These are phyloP conservation scores for Lepidurus arcticus DNA, from an alignment of 1,140 invertebrate genomes.

Conservation along the genomic window DNA sequence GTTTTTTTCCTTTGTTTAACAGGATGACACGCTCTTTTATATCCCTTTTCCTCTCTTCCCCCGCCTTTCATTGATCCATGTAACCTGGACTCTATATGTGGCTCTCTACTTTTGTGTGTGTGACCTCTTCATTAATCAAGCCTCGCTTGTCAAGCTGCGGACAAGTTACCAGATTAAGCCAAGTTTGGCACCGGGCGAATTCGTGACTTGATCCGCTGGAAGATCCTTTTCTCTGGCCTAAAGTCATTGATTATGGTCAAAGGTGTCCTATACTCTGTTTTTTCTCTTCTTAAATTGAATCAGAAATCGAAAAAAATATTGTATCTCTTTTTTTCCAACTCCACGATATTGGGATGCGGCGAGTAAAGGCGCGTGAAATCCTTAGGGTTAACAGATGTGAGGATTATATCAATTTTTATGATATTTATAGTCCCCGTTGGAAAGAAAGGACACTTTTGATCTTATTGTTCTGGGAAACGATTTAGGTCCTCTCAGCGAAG, in stretches of 20 bases:
- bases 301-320: background rate
- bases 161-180: conserved; percentile 13
- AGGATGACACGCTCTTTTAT: background rate
- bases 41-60: background rate
- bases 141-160: background rate
- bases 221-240: background rate
- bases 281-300: background rate
- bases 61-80: conserved; percentile 3
- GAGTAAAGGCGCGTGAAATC: background rate
- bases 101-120: background rate
- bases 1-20: background rate
- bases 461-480: conserved; percentile 15
- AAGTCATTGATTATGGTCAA: background rate
- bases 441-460: background rate
- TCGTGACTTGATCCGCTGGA: background rate
- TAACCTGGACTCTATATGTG: background rate
- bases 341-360: background rate
- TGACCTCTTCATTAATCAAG: conserved; percentile 1
- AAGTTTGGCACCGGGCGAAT: background rate
- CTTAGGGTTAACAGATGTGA: conserved; percentile 15
- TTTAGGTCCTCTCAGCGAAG: background rate
- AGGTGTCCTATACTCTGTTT: background rate
- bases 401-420: background rate
- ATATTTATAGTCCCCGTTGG: background rate
- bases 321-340: background rate